Evolutionary conservation across 2,113 vertebrate genomes (phyloP).

Genomic region (Strix uralensis): DNA sequence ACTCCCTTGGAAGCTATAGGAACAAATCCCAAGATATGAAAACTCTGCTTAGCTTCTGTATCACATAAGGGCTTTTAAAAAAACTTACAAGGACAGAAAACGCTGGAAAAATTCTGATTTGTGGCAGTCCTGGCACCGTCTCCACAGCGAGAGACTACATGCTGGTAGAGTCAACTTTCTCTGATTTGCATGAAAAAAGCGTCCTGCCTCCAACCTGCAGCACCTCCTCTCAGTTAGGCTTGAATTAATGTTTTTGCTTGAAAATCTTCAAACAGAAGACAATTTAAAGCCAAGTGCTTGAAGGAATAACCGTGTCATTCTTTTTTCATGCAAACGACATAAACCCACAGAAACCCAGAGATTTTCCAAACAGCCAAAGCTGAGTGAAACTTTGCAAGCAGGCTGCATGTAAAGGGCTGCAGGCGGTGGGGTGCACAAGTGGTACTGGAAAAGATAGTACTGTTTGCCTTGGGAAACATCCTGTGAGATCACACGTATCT

Average conservation of each 20-base stretch:
- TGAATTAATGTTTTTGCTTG: background rate
- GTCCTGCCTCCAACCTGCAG: background rate
- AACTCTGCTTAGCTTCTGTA: background rate
- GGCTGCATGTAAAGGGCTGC: background rate
- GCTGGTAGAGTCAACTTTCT: background rate
- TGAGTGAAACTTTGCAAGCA: too few relatives aligned
- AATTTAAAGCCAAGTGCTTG: background rate
- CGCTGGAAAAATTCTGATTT: background rate
- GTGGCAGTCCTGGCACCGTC: background rate
- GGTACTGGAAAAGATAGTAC: background rate
- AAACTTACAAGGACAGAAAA: background rate
- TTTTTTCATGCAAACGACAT: background rate
- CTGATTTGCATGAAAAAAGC: background rate
- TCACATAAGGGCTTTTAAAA: background rate
- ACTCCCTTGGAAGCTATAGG: background rate
- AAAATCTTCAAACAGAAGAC: background rate
- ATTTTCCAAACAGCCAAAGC: background rate
- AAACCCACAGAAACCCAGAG: background rate
- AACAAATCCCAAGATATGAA: rapidly evolving
- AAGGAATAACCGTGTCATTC: background rate
- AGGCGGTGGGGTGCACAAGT: background rate
- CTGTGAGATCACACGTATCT: rapidly evolving
- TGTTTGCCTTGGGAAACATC: background rate
- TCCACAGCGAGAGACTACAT: rapidly evolving
- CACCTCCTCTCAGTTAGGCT: background rate